Percentiles rank a stretch among this genome's conserved stretches.
These are phyloP conservation scores for Catostomus latipinnis DNA, from an alignment of 2,797 vertebrate species.

Conservation along the genomic window DNA sequence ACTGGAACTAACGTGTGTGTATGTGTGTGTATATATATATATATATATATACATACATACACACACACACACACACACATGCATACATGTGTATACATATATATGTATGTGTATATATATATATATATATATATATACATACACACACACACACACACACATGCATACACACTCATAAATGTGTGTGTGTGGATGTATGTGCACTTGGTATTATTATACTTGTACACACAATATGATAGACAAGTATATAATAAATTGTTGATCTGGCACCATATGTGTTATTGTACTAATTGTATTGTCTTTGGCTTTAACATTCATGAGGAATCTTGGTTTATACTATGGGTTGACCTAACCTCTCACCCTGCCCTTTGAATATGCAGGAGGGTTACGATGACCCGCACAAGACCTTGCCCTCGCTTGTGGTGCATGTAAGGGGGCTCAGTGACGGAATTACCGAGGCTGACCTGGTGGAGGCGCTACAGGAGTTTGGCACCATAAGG, in stretches of 20 bases:
- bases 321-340: not conserved
- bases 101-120: no score
- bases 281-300: not conserved
- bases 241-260: not conserved
- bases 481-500: slow-evolving; percentile 96
- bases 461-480: slow-evolving; percentile 92
- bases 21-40: no score
- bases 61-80: no score
- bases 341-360: not conserved
- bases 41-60: no score
- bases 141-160: no score
- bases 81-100: no score
- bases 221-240: no score
- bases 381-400: slow-evolving; percentile 93
- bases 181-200: no score
- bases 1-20: no score
- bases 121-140: no score
- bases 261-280: not conserved
- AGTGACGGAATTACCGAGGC: slow-evolving; percentile 93
- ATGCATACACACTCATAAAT: no score
- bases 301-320: not conserved
- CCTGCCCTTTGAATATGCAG: slow-evolving; percentile 63
- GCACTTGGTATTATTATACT: no score
- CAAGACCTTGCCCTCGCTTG: slow-evolving; percentile 92
- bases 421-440: slow-evolving; percentile 93